Percentiles rank a stretch among this genome's conserved stretches.
phyloP scores from a whole-genome alignment of 2,113 vertebrate genomes.

The Gambusia affinis region DNA sequence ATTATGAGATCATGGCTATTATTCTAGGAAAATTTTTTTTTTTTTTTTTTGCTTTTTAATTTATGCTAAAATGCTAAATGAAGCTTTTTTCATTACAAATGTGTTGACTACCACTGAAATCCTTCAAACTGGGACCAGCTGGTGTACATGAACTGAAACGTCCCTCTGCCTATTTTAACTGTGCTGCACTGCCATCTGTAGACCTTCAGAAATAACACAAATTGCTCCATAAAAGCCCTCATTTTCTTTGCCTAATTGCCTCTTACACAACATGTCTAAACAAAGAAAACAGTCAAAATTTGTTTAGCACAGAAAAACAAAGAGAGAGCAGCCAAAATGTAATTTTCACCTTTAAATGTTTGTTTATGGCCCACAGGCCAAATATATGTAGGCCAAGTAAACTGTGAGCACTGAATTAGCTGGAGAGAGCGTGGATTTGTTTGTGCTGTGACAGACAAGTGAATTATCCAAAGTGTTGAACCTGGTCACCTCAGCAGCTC shows the following conservation, averaged over 20 bases:
- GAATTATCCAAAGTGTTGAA: conserved; percentile 1
- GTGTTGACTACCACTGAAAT: conserved; percentile 6
- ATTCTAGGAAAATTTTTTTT: not conserved
- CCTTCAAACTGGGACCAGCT: conserved; percentile 15
- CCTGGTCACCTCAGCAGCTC: conserved; percentile 1
- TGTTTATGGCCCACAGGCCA: conserved; percentile 45
- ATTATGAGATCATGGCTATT: not conserved
- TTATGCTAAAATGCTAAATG: not conserved
- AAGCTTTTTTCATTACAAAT: not conserved
- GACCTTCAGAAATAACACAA: conserved; percentile 14
- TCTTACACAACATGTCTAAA: conserved; percentile 46
- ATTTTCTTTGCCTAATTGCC: conserved; percentile 17
- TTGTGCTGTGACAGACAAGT: conserved; percentile 28
- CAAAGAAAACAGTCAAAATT: conserved; percentile 45
- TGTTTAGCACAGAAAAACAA: conserved; percentile 50
- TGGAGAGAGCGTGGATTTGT: conserved; percentile 21
- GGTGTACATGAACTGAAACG: not conserved
- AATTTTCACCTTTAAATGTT: conserved; percentile 49
- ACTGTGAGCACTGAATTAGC: conserved; percentile 48
- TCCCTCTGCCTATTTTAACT: conserved; percentile 1
- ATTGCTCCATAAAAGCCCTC: not conserved
- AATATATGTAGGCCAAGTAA: conserved; percentile 36
- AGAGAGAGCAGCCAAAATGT: conserved; percentile 40
- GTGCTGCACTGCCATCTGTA: conserved; percentile 67
- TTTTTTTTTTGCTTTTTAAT: not conserved